Conservation (phyloP, 2,888 invertebrate genomes). For the Herminia tarsipennalis region DNA sequence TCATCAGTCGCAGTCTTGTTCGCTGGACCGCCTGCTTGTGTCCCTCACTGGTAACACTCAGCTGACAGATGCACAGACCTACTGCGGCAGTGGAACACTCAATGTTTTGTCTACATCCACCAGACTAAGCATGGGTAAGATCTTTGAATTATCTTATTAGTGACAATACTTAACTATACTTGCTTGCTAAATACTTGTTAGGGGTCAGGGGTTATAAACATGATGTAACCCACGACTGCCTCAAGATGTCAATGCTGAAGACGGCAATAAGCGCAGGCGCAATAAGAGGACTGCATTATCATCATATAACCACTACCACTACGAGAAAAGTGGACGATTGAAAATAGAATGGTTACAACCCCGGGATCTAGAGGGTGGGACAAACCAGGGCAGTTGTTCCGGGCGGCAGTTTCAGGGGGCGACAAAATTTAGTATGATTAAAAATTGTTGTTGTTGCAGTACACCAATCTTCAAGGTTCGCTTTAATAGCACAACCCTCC, state of each 20-base stretch:
- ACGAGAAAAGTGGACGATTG: too few species aligned
- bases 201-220: too few species aligned
- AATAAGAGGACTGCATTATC: background rate
- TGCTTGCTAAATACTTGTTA: too few species aligned
- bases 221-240: background rate
- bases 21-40: slow-evolving; percentile 16
- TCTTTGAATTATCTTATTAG: background rate
- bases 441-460: too few species aligned
- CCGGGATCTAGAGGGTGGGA: too few species aligned
- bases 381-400: too few species aligned
- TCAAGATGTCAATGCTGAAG: background rate
- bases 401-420: too few species aligned
- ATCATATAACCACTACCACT: too few species aligned
- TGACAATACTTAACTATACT: background rate
- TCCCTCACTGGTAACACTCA: slow-evolving; percentile 22
- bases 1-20: slow-evolving; percentile 4
- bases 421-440: too few species aligned
- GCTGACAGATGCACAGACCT: slow-evolving; percentile 13
- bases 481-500: too few species aligned
- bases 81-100: slow-evolving; percentile 21
- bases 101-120: slow-evolving; percentile 18
- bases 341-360: too few species aligned
- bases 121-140: slow-evolving; percentile 5
- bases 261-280: background rate
- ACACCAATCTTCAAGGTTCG: too few species aligned